These are phyloP conservation scores for Oceanites oceanicus DNA, from an alignment of 2,113 vertebrate genomes.

Conservation along the genomic window DNA sequence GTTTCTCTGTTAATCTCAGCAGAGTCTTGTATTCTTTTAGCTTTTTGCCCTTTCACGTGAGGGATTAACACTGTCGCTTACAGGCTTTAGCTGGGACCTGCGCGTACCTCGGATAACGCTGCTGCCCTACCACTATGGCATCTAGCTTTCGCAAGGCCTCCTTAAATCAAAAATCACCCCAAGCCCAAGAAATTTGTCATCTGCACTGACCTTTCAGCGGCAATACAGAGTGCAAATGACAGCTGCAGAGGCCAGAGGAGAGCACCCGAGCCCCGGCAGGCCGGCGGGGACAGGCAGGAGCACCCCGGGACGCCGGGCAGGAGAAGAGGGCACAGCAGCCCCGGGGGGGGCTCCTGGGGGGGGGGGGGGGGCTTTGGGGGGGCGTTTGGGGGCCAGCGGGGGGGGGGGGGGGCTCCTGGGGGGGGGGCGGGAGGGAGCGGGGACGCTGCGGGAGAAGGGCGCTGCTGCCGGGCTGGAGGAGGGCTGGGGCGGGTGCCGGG, in stretches of 20 bases:
- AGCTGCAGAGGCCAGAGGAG: neutral
- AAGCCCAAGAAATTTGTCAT: neutral
- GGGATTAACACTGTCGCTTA: neutral
- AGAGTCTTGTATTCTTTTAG: conserved; percentile 52
- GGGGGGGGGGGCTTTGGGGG: no score
- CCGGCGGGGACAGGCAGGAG: no score
- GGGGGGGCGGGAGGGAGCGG: no score
- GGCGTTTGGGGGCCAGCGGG: no score
- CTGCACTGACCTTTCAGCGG: neutral
- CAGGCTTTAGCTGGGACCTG: neutral
- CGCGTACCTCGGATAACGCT: neutral
- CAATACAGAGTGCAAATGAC: fast-evolving
- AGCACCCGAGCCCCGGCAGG: neutral
- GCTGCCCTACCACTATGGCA: neutral
- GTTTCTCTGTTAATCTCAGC: conserved; percentile 55
- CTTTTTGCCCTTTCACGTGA: conserved; percentile 53
- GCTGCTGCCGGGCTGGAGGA: neutral
- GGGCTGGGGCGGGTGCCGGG: neutral
- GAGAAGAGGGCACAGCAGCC: no score
- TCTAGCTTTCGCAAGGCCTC: neutral
- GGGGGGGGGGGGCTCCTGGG: no score
- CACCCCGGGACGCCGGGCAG: no score
- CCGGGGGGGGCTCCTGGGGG: no score
- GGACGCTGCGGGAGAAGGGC: neutral
- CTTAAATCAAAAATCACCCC: neutral